Evolutionary conservation across 2,797 vertebrate genomes (phyloP).

Genomic region (Tokudaia tokunoshimensis): DNA sequence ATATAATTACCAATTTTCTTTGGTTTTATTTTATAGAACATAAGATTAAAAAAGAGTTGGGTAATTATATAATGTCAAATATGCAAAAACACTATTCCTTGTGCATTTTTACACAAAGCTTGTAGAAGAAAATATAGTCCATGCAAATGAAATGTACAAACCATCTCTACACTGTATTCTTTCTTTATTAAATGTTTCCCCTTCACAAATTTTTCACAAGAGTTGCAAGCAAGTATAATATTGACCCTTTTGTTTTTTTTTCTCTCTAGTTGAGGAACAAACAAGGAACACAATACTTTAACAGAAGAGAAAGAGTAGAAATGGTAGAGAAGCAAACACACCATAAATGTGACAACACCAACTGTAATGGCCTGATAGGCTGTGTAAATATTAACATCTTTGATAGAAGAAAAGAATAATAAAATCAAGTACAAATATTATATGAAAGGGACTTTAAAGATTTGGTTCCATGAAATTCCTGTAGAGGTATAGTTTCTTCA

Average conservation of each 20-base stretch:
- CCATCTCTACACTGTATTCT: not conserved
- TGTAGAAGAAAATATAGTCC: not conserved
- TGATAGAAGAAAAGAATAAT: not conserved
- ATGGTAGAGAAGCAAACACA: conserved; percentile 5
- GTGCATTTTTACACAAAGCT: not conserved
- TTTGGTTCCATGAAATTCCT: not conserved
- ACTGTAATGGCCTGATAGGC: not conserved
- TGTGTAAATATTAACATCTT: not conserved
- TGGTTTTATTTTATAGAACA: conserved; percentile 30
- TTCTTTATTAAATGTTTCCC: not conserved
- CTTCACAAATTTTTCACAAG: conserved; percentile 54
- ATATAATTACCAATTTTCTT: conserved; percentile 31
- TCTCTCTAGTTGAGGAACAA: conserved; percentile 36
- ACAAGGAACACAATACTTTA: conserved; percentile 51
- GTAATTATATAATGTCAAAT: not conserved
- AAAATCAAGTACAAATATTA: conserved; percentile 25
- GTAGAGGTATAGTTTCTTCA: not conserved
- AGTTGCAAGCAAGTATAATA: conserved; percentile 66
- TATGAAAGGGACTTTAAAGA: not conserved
- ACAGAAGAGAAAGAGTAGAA: not conserved
- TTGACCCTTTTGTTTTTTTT: not conserved
- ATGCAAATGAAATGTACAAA: conserved; percentile 48
- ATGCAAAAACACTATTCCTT: not conserved
- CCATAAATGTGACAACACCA: not conserved
- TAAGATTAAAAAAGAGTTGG: not conserved